Conservation (phyloP, 2,113 vertebrate genomes). For the Corapipo altera region DNA sequence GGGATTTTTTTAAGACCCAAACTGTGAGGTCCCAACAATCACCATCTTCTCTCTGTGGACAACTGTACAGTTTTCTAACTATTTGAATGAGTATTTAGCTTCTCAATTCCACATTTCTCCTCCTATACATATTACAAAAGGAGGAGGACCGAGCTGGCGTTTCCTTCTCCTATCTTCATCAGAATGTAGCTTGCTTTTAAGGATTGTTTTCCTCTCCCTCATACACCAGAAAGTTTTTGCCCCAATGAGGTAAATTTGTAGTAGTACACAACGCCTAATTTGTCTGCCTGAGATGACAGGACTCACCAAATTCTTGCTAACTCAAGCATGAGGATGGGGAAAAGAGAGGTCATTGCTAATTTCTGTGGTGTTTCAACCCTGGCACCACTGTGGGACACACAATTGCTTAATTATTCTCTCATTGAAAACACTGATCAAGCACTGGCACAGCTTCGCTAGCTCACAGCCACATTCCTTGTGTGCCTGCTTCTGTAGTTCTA, state of each 20-base stretch:
- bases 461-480: background rate
- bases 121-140: background rate
- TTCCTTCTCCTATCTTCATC: background rate
- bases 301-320: background rate
- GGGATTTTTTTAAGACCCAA: background rate
- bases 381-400: background rate
- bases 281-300: background rate
- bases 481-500: background rate
- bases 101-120: background rate
- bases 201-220: background rate
- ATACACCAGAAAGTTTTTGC: background rate
- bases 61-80: background rate
- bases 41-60: background rate
- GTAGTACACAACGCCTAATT: background rate
- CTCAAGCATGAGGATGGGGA: background rate
- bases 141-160: background rate
- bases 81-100: background rate
- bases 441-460: background rate
- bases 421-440: background rate
- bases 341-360: background rate
- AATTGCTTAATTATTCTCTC: background rate
- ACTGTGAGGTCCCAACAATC: background rate
- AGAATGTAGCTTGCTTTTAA: background rate
- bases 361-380: background rate
- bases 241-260: background rate